These are phyloP conservation scores for Eucera pruinosa DNA, from an alignment of 2,888 invertebrate species.

Conservation along the genomic window DNA sequence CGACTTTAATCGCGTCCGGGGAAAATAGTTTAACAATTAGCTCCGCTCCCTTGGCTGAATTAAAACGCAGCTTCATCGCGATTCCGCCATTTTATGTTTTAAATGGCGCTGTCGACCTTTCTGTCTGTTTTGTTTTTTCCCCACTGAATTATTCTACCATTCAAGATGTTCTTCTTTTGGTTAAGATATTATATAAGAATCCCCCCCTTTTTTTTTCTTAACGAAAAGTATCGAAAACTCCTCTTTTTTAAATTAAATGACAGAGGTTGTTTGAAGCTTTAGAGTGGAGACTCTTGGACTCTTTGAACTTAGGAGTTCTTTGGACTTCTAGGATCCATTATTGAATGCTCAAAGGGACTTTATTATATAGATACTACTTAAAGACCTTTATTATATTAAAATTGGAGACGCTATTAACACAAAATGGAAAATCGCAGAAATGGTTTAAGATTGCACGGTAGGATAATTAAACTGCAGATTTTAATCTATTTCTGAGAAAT, in stretches of 20 bases:
- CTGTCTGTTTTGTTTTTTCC: neutral
- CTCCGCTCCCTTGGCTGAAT: constrained; percentile 17
- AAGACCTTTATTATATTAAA: no score
- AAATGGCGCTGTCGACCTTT: neutral
- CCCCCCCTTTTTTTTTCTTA: neutral
- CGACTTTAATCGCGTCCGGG: constrained; percentile 46
- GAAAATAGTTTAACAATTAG: constrained; percentile 52
- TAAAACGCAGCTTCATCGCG: constrained; percentile 8
- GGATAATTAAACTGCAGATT: no score
- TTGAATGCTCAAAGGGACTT: neutral
- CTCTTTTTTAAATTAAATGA: neutral
- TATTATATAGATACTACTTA: neutral
- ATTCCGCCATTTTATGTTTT: constrained; percentile 2
- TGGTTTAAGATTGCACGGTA: no score
- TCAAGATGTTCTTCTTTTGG: neutral
- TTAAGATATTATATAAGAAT: no score
- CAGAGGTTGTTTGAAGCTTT: neutral
- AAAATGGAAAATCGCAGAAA: no score
- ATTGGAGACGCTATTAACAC: no score
- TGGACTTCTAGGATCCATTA: neutral
- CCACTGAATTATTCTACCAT: no score
- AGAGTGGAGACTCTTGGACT: neutral
- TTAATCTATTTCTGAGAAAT: no score
- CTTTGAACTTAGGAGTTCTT: constrained; percentile 1
- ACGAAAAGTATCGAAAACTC: no score